phyloP scores from a whole-genome alignment of 2,888 invertebrate species.

The Portevinia maculata region DNA sequence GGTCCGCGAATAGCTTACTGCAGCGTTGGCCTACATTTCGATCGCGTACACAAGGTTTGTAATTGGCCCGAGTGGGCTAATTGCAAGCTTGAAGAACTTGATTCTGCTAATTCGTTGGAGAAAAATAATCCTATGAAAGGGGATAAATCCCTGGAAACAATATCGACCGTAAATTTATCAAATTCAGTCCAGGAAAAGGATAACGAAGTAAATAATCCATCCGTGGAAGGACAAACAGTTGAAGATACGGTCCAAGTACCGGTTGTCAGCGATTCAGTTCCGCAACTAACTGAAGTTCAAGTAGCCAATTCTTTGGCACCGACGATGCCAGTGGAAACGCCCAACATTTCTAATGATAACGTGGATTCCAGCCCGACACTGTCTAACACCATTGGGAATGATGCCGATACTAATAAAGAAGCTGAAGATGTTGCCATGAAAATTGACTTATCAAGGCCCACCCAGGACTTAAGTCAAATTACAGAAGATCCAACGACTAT shows the following conservation, averaged over 20 bases:
- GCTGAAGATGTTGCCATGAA: background rate
- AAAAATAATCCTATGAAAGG: background rate
- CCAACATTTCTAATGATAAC: too few species aligned
- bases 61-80: constrained; percentile 77
- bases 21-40: constrained; percentile 77
- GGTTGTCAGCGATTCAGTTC: too few species aligned
- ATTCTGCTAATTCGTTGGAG: background rate
- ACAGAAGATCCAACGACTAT: background rate
- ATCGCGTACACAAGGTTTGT: constrained; percentile 76
- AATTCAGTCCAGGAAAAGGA: too few species aligned
- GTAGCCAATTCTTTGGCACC: too few species aligned
- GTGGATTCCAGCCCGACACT: background rate
- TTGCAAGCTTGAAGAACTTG: constrained; percentile 72
- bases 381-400: background rate
- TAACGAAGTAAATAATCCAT: too few species aligned
- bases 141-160: background rate
- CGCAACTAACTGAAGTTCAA: too few species aligned
- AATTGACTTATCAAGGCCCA: background rate
- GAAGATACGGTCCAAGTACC: too few species aligned
- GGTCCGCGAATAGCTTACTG: constrained; percentile 77
- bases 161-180: too few species aligned
- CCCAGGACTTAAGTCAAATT: background rate
- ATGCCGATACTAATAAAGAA: too few species aligned
- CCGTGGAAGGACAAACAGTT: too few species aligned
- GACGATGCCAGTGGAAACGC: too few species aligned